Percentiles rank a stretch among this genome's conserved stretches.
phyloP scores from a whole-genome alignment of 2,113 vertebrate genomes.

The Oxyura jamaicensis region DNA sequence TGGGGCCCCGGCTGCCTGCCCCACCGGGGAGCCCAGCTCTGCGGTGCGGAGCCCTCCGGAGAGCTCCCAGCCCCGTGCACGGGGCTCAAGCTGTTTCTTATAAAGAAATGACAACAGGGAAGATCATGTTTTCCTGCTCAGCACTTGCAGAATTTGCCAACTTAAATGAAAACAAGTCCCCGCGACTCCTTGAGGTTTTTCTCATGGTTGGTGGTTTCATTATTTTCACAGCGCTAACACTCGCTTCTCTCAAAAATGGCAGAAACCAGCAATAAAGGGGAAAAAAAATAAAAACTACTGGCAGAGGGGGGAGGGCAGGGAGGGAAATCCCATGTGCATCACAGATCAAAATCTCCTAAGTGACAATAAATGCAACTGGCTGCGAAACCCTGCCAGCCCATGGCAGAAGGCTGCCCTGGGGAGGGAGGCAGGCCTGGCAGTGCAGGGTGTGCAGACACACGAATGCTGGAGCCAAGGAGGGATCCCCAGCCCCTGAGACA shows the following conservation, averaged over 20 bases:
- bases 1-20: rapidly evolving
- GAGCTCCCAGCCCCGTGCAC: rapidly evolving
- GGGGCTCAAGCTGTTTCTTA: background rate
- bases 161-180: background rate
- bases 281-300: background rate
- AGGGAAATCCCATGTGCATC: background rate
- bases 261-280: background rate
- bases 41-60: background rate
- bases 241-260: background rate
- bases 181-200: background rate
- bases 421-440: background rate
- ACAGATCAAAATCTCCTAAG: background rate
- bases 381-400: background rate
- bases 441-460: background rate
- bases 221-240: background rate
- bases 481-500: background rate
- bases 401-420: background rate
- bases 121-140: background rate
- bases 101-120: background rate
- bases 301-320: rapidly evolving
- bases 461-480: too few relatives aligned
- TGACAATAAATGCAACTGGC: background rate
- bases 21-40: background rate
- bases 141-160: background rate
- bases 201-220: background rate